Conservation (phyloP, 2,888 invertebrate species). For the Eristalis intricaria region DNA sequence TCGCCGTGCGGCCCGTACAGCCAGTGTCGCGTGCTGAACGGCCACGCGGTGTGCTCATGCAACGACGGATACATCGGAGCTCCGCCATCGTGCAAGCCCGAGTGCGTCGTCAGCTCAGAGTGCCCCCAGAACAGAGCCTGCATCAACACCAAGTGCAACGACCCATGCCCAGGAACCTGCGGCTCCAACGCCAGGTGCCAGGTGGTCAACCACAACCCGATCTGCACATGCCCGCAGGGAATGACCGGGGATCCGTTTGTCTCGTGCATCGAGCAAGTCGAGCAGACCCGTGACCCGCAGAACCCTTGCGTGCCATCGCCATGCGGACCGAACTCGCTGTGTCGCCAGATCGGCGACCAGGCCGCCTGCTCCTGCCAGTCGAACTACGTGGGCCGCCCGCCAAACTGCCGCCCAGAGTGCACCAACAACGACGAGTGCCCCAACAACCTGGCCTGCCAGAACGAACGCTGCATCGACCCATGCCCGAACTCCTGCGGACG, state of each 20-base stretch:
- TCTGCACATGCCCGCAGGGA: conserved; percentile 85
- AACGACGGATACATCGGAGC: conserved; percentile 84
- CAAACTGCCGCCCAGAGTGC: conserved; percentile 93
- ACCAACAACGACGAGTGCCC: conserved; percentile 91
- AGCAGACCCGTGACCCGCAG: conserved; percentile 80
- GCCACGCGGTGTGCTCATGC: conserved; percentile 86
- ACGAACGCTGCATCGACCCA: conserved; percentile 91
- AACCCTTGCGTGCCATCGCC: conserved; percentile 91
- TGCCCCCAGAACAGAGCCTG: conserved; percentile 86
- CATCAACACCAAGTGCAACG: conserved; percentile 84
- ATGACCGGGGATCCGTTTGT: conserved; percentile 86
- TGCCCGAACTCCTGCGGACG: conserved; percentile 90
- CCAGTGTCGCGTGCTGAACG: conserved; percentile 84
- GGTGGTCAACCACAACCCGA: conserved; percentile 86
- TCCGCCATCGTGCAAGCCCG: conserved; percentile 86
- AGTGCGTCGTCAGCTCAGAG: conserved; percentile 86
- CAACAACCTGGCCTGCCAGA: conserved; percentile 89
- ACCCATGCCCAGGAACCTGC: conserved; percentile 87
- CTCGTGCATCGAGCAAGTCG: conserved; percentile 82
- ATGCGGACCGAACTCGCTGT: conserved; percentile 92
- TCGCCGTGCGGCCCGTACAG: conserved; percentile 87
- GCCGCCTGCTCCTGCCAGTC: conserved; percentile 92
- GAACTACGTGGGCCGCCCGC: conserved; percentile 91
- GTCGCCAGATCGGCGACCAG: conserved; percentile 89
- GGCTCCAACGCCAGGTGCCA: conserved; percentile 86